Evolutionary conservation across 1,140 invertebrate species (phyloP), one percentile per base, ranked within the genome.

Genomic region (Dinothrombium tinctorium): DNA sequence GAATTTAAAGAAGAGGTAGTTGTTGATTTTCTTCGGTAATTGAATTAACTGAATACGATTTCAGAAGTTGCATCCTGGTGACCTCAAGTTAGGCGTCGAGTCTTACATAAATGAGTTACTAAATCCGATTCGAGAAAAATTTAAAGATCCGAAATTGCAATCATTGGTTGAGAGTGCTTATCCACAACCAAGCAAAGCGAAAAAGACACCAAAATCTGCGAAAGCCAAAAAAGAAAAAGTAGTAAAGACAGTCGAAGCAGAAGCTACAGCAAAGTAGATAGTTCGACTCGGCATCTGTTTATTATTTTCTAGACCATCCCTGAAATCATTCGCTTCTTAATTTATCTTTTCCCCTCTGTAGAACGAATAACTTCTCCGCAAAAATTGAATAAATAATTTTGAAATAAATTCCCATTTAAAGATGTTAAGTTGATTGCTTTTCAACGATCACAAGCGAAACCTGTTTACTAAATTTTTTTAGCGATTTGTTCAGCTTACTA

Each of bases 1-100:
- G 57, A 58, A 26, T 66, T 63, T 55, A 50, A 39, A 26, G 53
- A 52, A 46, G 42, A 57, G 52, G 60, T 60, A 53, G 33, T 36
- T 26, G 31, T 22, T 28, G 8, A 8, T 28, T n/a, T 12, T 15
- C 23, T 37, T 28, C 38, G 9, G 9, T 39, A 26, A 15, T 2
- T 43, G 45, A 12, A n/a, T 21, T n/a, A 20, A 17, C 33, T 31
- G 14, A 32, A 17, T 20, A 39, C 71, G 0, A 69, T 17, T 71
- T 39, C 58, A 84, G 62, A 70, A 79, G 50, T 62, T 96, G 40
- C 83, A 94, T 67, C 89, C 89, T 24, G 84, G 73, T 29, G 89
- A 95, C 65, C 64, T 98, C 40, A 96, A 96, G 61, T 63, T 59
- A 36, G 69, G 74, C 33, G 74, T 83, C 20, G 81, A 82, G 60